phyloP scores from a whole-genome alignment of 2,797 vertebrate species.

The Yasuhikotakia modesta region DNA sequence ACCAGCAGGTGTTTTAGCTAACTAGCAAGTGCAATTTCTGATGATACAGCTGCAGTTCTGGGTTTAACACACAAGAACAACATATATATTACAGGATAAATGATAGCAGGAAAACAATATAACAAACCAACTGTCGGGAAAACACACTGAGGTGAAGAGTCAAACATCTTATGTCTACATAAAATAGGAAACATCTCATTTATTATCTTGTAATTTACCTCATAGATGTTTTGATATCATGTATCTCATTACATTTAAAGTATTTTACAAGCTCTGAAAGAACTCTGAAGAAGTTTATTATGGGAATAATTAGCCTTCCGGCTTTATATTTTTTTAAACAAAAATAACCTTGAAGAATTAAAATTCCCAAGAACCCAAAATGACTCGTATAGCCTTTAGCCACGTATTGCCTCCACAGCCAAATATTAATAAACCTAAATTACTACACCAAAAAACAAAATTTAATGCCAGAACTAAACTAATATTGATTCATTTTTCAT shows the following conservation, averaged over 20 bases:
- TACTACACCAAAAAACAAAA: no score
- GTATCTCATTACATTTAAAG: no score
- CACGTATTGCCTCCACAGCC: not conserved
- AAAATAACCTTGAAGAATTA: not conserved
- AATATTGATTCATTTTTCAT: not conserved
- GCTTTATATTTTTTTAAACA: not conserved
- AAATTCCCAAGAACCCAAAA: not conserved
- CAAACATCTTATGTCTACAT: not conserved
- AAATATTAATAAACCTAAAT: not conserved
- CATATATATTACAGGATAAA: constrained; percentile 33
- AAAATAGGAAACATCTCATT: not conserved
- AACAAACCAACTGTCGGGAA: constrained; percentile 30
- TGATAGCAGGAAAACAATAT: constrained; percentile 37
- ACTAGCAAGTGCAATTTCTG: constrained; percentile 6
- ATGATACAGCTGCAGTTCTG: not conserved
- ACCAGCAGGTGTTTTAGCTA: constrained; percentile 18
- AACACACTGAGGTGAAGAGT: constrained; percentile 13
- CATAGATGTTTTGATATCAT: no score
- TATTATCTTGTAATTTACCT: no score
- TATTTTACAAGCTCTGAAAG: not conserved
- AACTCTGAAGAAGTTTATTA: not conserved
- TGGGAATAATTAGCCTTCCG: not conserved
- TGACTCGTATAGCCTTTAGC: constrained; percentile 16
- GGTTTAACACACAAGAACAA: constrained; percentile 12
- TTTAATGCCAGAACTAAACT: not conserved